A percentile compares a stretch with the other conserved stretches of the same genome.
Conservation (phyloP, 2,797 vertebrate species). For the Parambassis ranga region DNA sequence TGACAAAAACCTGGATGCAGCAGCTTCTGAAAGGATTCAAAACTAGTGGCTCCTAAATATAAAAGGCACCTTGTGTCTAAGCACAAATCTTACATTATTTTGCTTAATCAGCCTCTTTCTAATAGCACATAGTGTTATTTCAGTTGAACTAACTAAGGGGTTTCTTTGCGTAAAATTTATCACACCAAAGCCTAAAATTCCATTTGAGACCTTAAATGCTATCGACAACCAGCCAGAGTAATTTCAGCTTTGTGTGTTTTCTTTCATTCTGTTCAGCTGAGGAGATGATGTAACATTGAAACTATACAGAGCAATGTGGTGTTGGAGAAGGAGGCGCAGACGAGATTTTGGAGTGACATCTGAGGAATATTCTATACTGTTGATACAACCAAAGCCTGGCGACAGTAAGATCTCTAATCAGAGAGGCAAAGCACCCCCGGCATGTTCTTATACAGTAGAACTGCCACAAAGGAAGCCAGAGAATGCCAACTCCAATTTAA, state of each 20-base stretch:
- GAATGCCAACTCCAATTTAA: constrained; percentile 56
- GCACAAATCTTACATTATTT: constrained; percentile 36
- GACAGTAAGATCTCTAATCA: constrained; percentile 59
- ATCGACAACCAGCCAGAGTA: constrained; percentile 44
- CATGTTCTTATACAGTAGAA: constrained; percentile 59
- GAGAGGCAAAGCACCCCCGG: constrained; percentile 52
- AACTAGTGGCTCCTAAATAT: constrained; percentile 14
- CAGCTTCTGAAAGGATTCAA: constrained; percentile 27
- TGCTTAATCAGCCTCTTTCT: constrained; percentile 36
- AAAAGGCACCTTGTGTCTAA: constrained; percentile 38
- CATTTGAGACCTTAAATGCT: constrained; percentile 45
- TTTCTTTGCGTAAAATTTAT: constrained; percentile 39
- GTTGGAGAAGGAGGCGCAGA: constrained; percentile 33
- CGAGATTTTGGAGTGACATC: constrained; percentile 59
- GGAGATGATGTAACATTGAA: constrained; percentile 55
- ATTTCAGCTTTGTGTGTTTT: constrained; percentile 44
- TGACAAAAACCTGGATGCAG: not conserved
- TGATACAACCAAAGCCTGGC: constrained; percentile 49
- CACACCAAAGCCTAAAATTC: constrained; percentile 40
- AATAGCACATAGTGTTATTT: constrained; percentile 27
- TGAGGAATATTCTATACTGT: constrained; percentile 54
- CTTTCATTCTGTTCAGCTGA: constrained; percentile 41
- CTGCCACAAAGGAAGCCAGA: constrained; percentile 46
- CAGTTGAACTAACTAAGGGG: constrained; percentile 20
- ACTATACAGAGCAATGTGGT: constrained; percentile 45